Evolutionary conservation across 2,888 invertebrate species (phyloP).

Genomic region (Ectemnius cavifrons): DNA sequence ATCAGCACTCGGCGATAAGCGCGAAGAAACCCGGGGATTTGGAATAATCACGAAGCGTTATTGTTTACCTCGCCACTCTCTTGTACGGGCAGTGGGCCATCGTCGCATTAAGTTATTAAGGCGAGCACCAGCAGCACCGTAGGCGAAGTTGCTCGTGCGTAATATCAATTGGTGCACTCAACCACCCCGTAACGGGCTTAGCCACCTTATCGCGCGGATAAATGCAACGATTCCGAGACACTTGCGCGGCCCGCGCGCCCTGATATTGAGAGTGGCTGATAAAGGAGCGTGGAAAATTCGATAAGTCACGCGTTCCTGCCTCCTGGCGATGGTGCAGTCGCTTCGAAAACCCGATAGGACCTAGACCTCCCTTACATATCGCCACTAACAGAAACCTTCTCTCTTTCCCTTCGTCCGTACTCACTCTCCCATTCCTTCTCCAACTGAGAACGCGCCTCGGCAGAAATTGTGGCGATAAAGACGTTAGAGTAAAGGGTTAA

Average conservation of each 20-base stretch:
- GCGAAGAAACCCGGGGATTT: constrained; percentile 24
- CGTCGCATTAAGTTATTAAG: constrained; percentile 20
- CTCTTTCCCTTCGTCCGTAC: too few species aligned
- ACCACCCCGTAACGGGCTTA: not conserved
- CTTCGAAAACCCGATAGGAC: constrained; percentile 5
- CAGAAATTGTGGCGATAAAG: too few species aligned
- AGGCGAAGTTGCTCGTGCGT: constrained; percentile 9
- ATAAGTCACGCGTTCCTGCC: constrained; percentile 4
- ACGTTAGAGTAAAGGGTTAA: too few species aligned
- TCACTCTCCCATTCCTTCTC: too few species aligned
- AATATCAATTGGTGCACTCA: constrained; percentile 19
- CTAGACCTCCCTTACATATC: too few species aligned
- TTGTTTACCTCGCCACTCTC: constrained; percentile 26
- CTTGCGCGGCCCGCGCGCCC: not conserved
- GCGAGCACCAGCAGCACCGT: not conserved
- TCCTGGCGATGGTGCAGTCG: not conserved
- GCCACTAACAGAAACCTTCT: too few species aligned
- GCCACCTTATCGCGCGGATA: constrained; percentile 11
- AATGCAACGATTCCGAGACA: constrained; percentile 18
- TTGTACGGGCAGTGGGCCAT: constrained; percentile 4
- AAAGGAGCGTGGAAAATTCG: constrained; percentile 4
- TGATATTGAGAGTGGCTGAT: constrained; percentile 3
- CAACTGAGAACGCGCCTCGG: too few species aligned
- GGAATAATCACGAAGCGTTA: constrained; percentile 30
- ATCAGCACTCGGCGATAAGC: constrained; percentile 33